Evolutionary conservation across 2,888 invertebrate species (phyloP).

Genomic region (Pachycephus smyrnensis): DNA sequence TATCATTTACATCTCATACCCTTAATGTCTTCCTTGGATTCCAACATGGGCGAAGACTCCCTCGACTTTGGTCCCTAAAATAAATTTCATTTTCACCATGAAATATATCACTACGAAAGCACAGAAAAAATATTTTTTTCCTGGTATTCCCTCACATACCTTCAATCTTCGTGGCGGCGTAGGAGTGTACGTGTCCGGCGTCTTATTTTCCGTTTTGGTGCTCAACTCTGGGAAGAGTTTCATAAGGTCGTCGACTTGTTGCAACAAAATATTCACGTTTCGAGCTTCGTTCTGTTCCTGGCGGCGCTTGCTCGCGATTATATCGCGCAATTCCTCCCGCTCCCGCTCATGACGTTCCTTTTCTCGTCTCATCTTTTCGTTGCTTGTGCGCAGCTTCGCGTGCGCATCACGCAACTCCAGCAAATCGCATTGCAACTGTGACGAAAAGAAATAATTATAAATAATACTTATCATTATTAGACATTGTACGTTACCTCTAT

Average conservation of each 20-base stretch:
- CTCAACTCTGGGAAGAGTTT: conserved; percentile 81
- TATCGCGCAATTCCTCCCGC: conserved; percentile 72
- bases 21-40: conserved; percentile 78
- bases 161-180: conserved; percentile 79
- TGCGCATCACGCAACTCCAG: conserved; percentile 91
- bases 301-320: conserved; percentile 68
- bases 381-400: conserved; percentile 89
- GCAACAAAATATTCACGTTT: conserved; percentile 78
- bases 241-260: conserved; percentile 84
- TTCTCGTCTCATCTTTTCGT: conserved; percentile 89
- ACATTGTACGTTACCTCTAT: conserved; percentile 63
- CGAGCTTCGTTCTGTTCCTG: conserved; percentile 77
- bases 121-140: conserved; percentile 1
- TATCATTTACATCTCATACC: conserved; percentile 67
- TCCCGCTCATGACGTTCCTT: conserved; percentile 88
- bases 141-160: conserved; percentile 54
- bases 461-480: background rate
- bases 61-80: conserved; percentile 76
- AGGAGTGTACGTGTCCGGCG: conserved; percentile 71
- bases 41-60: conserved; percentile 80
- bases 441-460: background rate
- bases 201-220: conserved; percentile 65
- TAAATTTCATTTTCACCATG: conserved; percentile 17
- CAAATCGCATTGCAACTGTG: conserved; percentile 85
- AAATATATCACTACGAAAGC: background rate